Conservation (phyloP, 2,113 vertebrate genomes). For the Erythrolamprus reginae region DNA sequence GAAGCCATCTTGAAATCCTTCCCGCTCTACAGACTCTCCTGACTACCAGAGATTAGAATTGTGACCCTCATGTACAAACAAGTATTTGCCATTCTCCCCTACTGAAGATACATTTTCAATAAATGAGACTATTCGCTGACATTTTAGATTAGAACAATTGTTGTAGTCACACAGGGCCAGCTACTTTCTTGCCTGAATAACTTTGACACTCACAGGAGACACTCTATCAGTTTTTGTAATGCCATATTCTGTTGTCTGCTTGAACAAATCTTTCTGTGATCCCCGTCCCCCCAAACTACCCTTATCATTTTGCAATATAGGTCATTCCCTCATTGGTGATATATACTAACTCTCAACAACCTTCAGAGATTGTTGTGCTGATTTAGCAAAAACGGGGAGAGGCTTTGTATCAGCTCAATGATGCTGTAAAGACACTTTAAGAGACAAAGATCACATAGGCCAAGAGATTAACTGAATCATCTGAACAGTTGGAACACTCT, state of each 20-base stretch:
- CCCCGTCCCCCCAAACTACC: not conserved
- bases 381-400: not conserved
- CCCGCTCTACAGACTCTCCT: not conserved
- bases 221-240: not conserved
- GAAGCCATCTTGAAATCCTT: not conserved
- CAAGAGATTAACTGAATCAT: not conserved
- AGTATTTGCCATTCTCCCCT: not conserved
- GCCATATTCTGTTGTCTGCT: no score
- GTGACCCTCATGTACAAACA: not conserved
- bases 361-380: not conserved
- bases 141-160: not conserved
- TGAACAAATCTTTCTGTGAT: not conserved
- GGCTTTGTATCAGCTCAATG: not conserved
- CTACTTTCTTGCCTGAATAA: not conserved
- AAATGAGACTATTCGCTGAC: not conserved
- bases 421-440: not conserved
- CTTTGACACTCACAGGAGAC: not conserved
- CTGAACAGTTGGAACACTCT: not conserved
- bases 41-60: not conserved
- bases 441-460: not conserved
- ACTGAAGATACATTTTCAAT: not conserved
- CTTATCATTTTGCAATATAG: not conserved
- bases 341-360: not conserved
- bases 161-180: not conserved
- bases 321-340: not conserved